phyloP scores from a whole-genome alignment of 2,888 invertebrate species.

The Ichneumoninae sp. region DNA sequence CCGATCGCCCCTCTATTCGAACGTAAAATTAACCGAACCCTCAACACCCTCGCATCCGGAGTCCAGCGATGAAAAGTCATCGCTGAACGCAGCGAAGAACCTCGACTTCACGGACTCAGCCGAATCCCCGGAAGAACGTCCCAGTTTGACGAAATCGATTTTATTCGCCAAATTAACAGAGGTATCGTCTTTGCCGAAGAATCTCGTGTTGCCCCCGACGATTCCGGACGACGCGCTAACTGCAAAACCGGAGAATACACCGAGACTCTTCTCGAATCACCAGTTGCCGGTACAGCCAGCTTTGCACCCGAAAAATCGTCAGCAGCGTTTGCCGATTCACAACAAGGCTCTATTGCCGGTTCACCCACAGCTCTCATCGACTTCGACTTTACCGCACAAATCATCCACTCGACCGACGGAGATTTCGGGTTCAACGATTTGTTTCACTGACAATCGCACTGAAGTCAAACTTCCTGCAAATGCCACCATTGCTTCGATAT shows the following conservation, averaged over 20 bases:
- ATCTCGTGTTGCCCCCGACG: not conserved
- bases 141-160: not conserved
- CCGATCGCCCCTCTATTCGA: not conserved
- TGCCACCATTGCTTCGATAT: not conserved
- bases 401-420: not conserved
- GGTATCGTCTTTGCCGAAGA: not conserved
- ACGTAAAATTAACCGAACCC: not conserved
- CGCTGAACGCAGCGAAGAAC: not conserved
- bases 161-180: conserved; percentile 4
- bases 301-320: not conserved
- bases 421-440: not conserved
- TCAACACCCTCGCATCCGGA: not conserved
- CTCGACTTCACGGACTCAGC: not conserved
- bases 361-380: not conserved
- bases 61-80: not conserved
- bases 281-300: not conserved
- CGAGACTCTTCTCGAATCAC: not conserved
- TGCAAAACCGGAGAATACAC: not conserved
- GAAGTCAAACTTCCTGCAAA: not conserved
- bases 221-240: not conserved
- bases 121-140: not conserved
- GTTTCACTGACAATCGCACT: not conserved
- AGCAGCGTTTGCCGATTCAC: conserved; percentile 30
- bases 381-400: not conserved
- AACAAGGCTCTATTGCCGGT: not conserved